Evolutionary conservation across 2,797 vertebrate species (phyloP).

Genomic region (Diceros bicornis): DNA sequence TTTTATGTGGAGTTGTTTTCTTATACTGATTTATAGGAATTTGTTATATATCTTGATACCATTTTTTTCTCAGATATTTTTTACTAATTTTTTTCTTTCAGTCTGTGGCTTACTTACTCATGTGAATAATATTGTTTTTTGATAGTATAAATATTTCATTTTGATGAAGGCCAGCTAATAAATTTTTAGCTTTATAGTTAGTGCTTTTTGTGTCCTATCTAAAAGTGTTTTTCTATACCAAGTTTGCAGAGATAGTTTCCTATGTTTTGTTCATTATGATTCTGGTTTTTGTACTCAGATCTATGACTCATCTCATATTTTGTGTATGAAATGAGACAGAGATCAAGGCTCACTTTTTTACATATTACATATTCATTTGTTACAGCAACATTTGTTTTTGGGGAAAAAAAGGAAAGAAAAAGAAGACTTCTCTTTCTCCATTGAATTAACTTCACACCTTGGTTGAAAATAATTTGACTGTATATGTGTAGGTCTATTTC

Average conservation of each 20-base stretch:
- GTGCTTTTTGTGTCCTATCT: neutral
- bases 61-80: neutral
- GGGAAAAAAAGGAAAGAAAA: neutral
- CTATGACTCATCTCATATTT: neutral
- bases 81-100: neutral
- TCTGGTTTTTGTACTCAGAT: neutral
- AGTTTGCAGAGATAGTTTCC: neutral
- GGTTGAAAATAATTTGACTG: neutral
- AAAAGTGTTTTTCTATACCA: neutral
- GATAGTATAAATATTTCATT: neutral
- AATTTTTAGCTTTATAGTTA: neutral
- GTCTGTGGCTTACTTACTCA: neutral
- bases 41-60: neutral
- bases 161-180: neutral
- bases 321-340: neutral
- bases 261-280: neutral
- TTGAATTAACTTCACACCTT: neutral
- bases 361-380: slow-evolving; percentile 20
- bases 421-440: neutral
- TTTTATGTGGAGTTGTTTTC: neutral
- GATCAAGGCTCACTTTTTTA: neutral
- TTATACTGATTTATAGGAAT: neutral
- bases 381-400: neutral
- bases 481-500: neutral
- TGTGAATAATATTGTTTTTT: slow-evolving; percentile 2